Evolutionary conservation across 2,113 vertebrate species (phyloP).

Genomic region (Cyphomyrus plagiostoma): DNA sequence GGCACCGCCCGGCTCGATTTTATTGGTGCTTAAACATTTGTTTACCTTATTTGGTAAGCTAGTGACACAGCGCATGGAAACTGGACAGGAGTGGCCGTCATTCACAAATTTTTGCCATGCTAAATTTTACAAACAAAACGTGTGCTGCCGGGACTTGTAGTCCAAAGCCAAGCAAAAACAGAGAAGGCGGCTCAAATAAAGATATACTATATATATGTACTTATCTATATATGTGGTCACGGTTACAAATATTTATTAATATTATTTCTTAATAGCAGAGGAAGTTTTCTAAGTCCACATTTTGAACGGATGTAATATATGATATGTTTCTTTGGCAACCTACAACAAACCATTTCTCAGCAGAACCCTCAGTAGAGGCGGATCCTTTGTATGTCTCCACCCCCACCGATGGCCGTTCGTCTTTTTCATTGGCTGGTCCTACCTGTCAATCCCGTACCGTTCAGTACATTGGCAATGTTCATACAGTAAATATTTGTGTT

Average conservation of each 20-base stretch:
- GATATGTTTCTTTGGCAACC: background rate
- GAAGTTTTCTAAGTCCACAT: background rate
- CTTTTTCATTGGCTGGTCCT: conserved; percentile 47
- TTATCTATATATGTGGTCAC: background rate
- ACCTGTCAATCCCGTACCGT: conserved; percentile 55
- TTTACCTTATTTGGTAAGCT: conserved; percentile 91
- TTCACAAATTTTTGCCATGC: conserved; percentile 60
- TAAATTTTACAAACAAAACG: conserved; percentile 73
- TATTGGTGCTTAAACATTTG: conserved; percentile 70
- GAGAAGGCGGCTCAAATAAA: background rate
- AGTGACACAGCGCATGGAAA: conserved; percentile 57
- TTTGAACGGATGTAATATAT: background rate
- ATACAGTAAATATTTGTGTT: conserved; percentile 97
- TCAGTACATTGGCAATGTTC: conserved; percentile 67
- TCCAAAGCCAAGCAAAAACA: conserved; percentile 50
- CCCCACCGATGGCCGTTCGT: conserved; percentile 16
- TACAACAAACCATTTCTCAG: conserved; percentile 19
- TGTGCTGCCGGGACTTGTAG: conserved; percentile 67
- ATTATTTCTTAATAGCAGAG: background rate
- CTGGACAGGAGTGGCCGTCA: conserved; percentile 66
- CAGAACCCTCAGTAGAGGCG: conserved; percentile 14
- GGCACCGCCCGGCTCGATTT: conserved; percentile 45
- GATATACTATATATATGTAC: background rate
- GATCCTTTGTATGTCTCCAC: conserved; percentile 66
- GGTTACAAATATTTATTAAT: background rate